Evolutionary conservation across 92 coral and sea anemone genomes (phyloP).

Genomic region (Porites divaricata): DNA sequence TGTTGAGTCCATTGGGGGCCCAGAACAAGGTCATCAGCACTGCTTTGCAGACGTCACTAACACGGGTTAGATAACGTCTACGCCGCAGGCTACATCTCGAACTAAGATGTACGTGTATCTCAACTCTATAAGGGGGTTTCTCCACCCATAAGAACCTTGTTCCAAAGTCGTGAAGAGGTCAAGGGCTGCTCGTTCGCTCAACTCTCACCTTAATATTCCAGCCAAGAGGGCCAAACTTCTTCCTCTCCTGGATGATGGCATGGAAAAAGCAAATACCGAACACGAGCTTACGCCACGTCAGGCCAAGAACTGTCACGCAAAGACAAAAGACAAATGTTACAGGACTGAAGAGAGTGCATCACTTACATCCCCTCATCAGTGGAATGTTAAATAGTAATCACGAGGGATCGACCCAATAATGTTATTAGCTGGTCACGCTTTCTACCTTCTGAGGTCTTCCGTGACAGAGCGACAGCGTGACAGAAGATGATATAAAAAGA

Average conservation of each 20-base stretch:
- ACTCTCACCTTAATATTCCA: constrained; percentile 92
- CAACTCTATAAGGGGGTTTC: too few relatives aligned
- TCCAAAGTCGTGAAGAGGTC: too few relatives aligned
- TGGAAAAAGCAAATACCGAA: constrained; percentile 99
- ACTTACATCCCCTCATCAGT: background rate
- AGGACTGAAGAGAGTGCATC: background rate
- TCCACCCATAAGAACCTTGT: too few relatives aligned
- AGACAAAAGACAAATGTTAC: background rate
- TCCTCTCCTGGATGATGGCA: constrained; percentile 97
- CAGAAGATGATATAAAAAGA: too few relatives aligned
- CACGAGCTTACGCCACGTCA: constrained; percentile 95
- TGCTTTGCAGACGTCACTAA: too few relatives aligned
- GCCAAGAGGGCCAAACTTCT: constrained; percentile 99
- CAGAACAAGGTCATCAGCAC: too few relatives aligned
- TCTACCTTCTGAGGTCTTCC: background rate
- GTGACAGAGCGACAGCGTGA: background rate
- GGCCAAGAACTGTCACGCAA: constrained; percentile 82
- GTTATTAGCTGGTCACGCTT: background rate
- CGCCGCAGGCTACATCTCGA: too few relatives aligned
- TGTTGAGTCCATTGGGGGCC: too few relatives aligned
- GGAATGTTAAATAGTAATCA: too few relatives aligned
- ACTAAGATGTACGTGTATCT: too few relatives aligned
- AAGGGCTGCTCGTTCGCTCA: too few relatives aligned
- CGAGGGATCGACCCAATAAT: background rate
- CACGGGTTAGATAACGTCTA: too few relatives aligned